phyloP scores from a whole-genome alignment of 1,140 invertebrate species.

The Cyphomyrmex costatus region DNA sequence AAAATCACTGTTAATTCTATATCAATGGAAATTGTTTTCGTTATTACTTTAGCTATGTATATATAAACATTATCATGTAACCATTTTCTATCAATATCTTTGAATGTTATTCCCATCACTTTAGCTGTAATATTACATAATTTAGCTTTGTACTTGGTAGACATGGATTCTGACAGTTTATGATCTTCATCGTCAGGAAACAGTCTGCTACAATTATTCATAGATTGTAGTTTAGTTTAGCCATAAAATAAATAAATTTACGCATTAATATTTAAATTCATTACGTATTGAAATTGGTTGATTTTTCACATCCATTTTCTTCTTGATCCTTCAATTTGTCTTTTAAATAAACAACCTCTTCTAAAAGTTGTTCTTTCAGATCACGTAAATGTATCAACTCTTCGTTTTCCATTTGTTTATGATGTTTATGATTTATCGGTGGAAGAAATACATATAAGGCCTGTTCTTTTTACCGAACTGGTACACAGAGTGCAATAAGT shows the following conservation, averaged over 20 bases:
- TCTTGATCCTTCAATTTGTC: slow-evolving; percentile 23
- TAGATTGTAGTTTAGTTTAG: neutral
- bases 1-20: slow-evolving; percentile 62
- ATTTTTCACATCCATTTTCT: neutral
- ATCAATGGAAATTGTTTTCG: slow-evolving; percentile 57
- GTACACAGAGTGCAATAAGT: too few species aligned
- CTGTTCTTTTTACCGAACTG: too few species aligned
- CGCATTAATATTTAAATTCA: neutral
- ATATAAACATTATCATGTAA: slow-evolving; percentile 56
- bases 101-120: slow-evolving; percentile 66
- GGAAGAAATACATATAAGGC: too few species aligned
- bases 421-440: too few species aligned
- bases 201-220: neutral
- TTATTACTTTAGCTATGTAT: slow-evolving; percentile 64
- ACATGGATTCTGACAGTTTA: neutral
- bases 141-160: neutral
- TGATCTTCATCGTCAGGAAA: neutral
- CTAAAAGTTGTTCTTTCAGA: neutral
- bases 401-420: slow-evolving; percentile 34
- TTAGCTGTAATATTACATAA: slow-evolving; percentile 47
- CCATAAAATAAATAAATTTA: neutral
- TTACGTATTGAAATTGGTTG: neutral
- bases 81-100: slow-evolving; percentile 70
- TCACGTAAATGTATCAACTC: slow-evolving; percentile 3
- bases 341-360: neutral